Conservation (phyloP, 64 coral and sea anemone species). For the Anthopleura sola region DNA sequence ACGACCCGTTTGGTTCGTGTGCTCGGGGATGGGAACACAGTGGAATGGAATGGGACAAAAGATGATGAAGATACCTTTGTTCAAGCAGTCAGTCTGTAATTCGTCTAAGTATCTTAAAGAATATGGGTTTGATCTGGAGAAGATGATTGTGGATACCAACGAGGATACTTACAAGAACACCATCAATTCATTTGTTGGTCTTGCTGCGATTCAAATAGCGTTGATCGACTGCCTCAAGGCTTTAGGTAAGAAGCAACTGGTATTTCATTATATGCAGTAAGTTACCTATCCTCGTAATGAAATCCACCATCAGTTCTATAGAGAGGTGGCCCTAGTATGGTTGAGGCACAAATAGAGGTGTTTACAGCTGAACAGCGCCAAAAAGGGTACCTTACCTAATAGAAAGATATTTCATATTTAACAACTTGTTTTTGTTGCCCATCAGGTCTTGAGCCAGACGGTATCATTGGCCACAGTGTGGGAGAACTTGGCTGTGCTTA, state of each 20-base stretch:
- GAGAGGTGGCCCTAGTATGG: too few relatives aligned
- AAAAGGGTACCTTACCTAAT: too few relatives aligned
- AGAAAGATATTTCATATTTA: too few relatives aligned
- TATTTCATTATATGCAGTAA: too few relatives aligned
- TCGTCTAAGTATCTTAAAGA: conserved; percentile 58
- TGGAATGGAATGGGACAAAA: conserved; percentile 84
- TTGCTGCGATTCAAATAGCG: conserved; percentile 77
- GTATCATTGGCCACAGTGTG: conserved; percentile 81
- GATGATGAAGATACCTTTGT: conserved; percentile 64
- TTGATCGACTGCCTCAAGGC: conserved; percentile 67
- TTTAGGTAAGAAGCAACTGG: conserved; percentile 26
- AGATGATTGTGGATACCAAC: conserved; percentile 56
- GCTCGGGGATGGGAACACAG: conserved; percentile 83
- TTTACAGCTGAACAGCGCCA: too few relatives aligned
- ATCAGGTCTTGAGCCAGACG: conserved; percentile 67
- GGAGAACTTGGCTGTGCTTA: conserved; percentile 87
- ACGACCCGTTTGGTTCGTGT: conserved; percentile 72
- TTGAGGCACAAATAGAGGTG: too few relatives aligned
- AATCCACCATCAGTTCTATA: too few relatives aligned
- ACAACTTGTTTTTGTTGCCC: too few relatives aligned
- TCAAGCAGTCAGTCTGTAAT: conserved; percentile 56
- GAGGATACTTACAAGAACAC: conserved; percentile 56
- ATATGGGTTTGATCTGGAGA: conserved; percentile 59
- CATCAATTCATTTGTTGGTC: conserved; percentile 72
- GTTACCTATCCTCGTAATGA: too few relatives aligned